Conservation (phyloP, 2,888 invertebrate species). For the Homarus gammarus region DNA sequence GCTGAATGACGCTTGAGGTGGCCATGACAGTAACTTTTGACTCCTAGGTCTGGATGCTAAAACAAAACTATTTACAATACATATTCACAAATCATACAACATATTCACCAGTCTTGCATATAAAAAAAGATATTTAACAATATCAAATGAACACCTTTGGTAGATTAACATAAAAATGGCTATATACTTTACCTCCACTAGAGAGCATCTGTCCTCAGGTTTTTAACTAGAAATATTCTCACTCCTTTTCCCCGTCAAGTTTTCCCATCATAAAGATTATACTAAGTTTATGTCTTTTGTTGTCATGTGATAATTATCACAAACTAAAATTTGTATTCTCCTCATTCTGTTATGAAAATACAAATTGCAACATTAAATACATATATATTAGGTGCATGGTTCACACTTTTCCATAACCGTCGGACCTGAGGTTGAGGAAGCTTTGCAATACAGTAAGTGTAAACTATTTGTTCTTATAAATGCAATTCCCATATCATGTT, state of each 20-base stretch:
- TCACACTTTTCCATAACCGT: neutral
- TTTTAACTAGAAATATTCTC: neutral
- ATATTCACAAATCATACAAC: neutral
- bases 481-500: too few species aligned
- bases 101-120: conserved; percentile 20
- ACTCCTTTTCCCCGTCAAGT: neutral
- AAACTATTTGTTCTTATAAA: too few species aligned
- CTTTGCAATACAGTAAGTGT: neutral
- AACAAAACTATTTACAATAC: conserved; percentile 1
- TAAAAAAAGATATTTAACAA: conserved; percentile 20
- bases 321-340: neutral
- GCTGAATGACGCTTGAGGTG: neutral
- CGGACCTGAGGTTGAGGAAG: neutral
- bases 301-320: neutral
- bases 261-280: neutral
- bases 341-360: neutral
- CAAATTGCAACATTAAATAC: neutral
- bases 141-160: conserved; percentile 55
- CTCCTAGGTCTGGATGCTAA: neutral
- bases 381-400: neutral
- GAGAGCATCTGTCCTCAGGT: conserved; percentile 1
- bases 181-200: neutral
- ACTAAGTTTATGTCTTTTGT: too few species aligned
- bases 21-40: neutral
- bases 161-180: conserved; percentile 17